phyloP scores from a whole-genome alignment of 1,140 invertebrate species.

The Drosophila melanogaster region DNA sequence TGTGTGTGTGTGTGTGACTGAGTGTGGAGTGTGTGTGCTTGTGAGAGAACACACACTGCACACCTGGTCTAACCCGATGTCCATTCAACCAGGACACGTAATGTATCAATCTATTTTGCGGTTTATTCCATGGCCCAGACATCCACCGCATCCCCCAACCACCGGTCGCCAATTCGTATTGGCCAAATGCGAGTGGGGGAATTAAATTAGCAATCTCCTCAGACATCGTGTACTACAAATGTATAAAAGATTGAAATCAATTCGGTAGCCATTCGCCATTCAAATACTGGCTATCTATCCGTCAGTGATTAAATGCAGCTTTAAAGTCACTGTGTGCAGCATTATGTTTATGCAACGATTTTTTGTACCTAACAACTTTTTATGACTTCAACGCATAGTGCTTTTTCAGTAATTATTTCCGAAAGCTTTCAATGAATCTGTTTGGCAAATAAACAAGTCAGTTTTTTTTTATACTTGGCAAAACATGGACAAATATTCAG shows the following conservation, averaged over 20 bases:
- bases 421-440: not conserved
- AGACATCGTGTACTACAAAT: slow-evolving; percentile 37
- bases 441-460: not conserved
- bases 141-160: not conserved
- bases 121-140: slow-evolving; percentile 48
- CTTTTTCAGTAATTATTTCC: not conserved
- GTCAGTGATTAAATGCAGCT: slow-evolving; percentile 17
- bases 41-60: slow-evolving; percentile 5
- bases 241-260: slow-evolving; percentile 34
- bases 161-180: slow-evolving; percentile 34
- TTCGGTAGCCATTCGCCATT: not conserved
- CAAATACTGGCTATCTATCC: not conserved
- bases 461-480: not conserved
- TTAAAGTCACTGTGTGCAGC: not conserved
- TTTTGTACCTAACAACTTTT: not conserved
- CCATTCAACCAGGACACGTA: slow-evolving; percentile 68
- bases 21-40: not conserved
- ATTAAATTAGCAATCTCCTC: slow-evolving; percentile 51
- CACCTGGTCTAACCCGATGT: slow-evolving; percentile 30
- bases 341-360: not conserved
- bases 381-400: not conserved
- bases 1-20: slow-evolving; percentile 1
- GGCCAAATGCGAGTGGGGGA: slow-evolving; percentile 22
- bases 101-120: slow-evolving; percentile 78
- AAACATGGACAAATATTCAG: not conserved